These are phyloP conservation scores for Eupithecia abbreviata DNA, from an alignment of 2,888 invertebrate species.

Conservation along the genomic window DNA sequence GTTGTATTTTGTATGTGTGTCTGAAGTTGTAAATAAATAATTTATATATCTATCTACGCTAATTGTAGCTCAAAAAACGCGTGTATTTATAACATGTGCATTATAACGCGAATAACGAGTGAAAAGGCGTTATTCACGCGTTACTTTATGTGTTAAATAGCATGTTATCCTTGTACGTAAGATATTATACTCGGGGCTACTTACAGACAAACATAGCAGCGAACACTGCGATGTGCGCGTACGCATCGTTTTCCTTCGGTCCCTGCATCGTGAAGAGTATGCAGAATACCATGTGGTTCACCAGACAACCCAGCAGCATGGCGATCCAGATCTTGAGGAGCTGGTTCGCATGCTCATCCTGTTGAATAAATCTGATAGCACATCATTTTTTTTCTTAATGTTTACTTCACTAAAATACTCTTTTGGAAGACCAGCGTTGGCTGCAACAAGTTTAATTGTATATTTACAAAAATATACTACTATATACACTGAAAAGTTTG, in stretches of 20 bases:
- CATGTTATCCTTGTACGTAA: too few species aligned
- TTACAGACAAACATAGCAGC: neutral
- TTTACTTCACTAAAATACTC: neutral
- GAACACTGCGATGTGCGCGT: neutral
- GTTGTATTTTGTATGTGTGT: too few species aligned
- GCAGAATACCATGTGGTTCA: neutral
- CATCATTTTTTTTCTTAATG: neutral
- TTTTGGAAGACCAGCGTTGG: neutral
- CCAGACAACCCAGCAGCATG: neutral
- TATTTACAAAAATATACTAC: too few species aligned
- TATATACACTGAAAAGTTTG: too few species aligned
- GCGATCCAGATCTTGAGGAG: neutral
- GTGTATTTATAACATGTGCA: too few species aligned
- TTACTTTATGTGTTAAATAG: too few species aligned
- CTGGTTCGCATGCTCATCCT: neutral
- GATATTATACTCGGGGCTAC: neutral
- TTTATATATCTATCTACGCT: too few species aligned
- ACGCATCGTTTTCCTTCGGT: neutral
- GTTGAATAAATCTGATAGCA: neutral
- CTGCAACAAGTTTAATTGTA: neutral
- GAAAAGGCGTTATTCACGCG: too few species aligned
- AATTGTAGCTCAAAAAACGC: too few species aligned
- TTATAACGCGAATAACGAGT: too few species aligned
- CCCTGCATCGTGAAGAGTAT: neutral
- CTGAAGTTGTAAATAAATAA: too few species aligned